These are phyloP conservation scores for Arrhamphus sclerolepis DNA, from an alignment of 2,797 vertebrate species.

Conservation along the genomic window DNA sequence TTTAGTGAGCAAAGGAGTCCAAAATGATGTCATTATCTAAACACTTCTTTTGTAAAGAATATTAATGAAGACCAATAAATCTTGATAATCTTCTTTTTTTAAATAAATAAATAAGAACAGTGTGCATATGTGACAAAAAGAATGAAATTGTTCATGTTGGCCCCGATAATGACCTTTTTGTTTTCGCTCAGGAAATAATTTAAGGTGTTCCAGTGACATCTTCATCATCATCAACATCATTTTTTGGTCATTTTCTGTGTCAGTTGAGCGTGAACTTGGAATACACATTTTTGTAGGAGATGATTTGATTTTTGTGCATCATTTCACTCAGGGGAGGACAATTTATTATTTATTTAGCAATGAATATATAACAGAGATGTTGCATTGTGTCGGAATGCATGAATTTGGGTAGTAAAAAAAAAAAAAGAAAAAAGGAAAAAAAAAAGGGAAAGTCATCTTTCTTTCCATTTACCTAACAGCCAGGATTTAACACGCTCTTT, in stretches of 20 bases:
- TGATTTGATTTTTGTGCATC: constrained; percentile 13
- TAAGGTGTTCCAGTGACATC: not conserved
- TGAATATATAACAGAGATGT: constrained; percentile 1
- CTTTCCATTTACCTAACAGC: constrained; percentile 14
- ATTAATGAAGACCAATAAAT: too few relatives aligned
- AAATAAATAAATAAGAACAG: too few relatives aligned
- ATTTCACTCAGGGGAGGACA: constrained; percentile 2
- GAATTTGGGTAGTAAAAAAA: not conserved
- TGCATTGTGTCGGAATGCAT: not conserved
- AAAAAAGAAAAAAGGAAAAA: too few relatives aligned
- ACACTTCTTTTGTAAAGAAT: too few relatives aligned
- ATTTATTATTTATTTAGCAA: constrained; percentile 17
- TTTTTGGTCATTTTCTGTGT: constrained; percentile 52
- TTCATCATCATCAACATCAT: constrained; percentile 37
- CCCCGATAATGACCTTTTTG: too few relatives aligned
- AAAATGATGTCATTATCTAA: not conserved
- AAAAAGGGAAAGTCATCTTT: not conserved
- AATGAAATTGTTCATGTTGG: too few relatives aligned
- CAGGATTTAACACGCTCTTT: constrained; percentile 10
- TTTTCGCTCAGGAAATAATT: too few relatives aligned
- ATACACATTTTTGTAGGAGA: not conserved
- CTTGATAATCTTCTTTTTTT: too few relatives aligned
- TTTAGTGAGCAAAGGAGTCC: not conserved
- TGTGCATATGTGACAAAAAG: too few relatives aligned
- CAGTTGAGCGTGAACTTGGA: constrained; percentile 18